These are phyloP conservation scores for Pycnonotus jocosus DNA, from an alignment of 2,113 vertebrate genomes.

Conservation along the genomic window DNA sequence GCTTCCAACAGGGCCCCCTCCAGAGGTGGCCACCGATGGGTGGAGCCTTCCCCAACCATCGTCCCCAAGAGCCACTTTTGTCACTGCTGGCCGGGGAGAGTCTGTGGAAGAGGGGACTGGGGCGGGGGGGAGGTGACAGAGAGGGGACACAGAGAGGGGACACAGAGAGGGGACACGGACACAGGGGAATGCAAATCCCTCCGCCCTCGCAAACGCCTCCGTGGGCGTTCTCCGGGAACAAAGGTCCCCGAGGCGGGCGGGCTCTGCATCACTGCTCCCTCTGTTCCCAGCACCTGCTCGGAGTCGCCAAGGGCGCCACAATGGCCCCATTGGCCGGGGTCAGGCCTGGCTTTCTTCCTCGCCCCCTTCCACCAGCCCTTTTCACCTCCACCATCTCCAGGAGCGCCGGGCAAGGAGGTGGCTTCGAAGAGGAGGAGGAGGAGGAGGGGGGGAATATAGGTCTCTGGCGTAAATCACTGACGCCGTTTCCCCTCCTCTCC, in stretches of 20 bases:
- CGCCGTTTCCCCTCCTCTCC: constrained; percentile 66
- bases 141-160: not conserved
- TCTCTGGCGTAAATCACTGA: constrained; percentile 72
- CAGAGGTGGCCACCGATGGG: constrained; percentile 19
- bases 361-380: constrained; percentile 20
- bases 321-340: constrained; percentile 61
- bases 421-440: constrained; percentile 22
- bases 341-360: constrained; percentile 62
- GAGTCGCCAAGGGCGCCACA: constrained; percentile 29
- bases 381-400: constrained; percentile 65
- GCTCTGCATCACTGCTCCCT: constrained; percentile 63
- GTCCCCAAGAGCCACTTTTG: constrained; percentile 55
- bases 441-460: constrained; percentile 57
- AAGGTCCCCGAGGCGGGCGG: constrained; percentile 53
- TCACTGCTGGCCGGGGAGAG: constrained; percentile 7
- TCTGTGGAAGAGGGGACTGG: not conserved
- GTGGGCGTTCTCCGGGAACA: constrained; percentile 53
- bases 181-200: constrained; percentile 43
- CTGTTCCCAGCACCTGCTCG: constrained; percentile 69
- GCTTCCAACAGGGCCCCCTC: not conserved
- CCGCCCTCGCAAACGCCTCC: constrained; percentile 23
- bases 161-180: not conserved
- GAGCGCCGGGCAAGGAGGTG: constrained; percentile 62
- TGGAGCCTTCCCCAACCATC: constrained; percentile 37
- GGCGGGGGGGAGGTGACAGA: not conserved